Percentiles rank a stretch among this genome's conserved stretches.
Conservation (phyloP, 2,888 invertebrate genomes). For the Cataglyphis albicans region DNA sequence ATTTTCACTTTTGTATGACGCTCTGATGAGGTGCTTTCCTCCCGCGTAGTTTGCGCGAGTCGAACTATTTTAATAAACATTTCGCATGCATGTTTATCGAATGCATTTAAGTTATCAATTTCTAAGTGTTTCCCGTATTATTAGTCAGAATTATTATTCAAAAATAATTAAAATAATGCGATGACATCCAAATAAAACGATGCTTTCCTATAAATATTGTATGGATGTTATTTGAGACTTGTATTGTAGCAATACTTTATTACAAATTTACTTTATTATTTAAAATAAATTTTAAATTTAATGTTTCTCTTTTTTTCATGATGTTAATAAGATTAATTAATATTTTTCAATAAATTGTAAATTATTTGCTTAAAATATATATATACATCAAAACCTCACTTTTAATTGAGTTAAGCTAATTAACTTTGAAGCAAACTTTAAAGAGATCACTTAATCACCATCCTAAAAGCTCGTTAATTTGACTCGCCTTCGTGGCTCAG, state of each 20-base stretch:
- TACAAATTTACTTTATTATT: background rate
- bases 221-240: background rate
- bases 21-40: constrained; percentile 10
- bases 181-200: background rate
- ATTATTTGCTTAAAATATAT: background rate
- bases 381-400: background rate
- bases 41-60: background rate
- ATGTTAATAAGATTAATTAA: background rate
- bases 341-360: background rate
- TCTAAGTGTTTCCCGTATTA: background rate
- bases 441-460: constrained; percentile 26
- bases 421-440: constrained; percentile 3
- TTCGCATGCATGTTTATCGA: background rate
- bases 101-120: background rate
- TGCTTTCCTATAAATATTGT: no score
- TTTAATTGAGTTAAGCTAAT: constrained; percentile 17
- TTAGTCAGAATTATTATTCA: background rate
- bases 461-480: background rate
- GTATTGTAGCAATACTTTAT: background rate
- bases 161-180: background rate
- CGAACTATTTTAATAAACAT: constrained; percentile 28
- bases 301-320: background rate
- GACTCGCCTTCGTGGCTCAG: constrained; percentile 15
- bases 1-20: constrained; percentile 18
- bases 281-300: background rate